Evolutionary conservation across 2,888 invertebrate species (phyloP).

Genomic region (Magallana nippona): DNA sequence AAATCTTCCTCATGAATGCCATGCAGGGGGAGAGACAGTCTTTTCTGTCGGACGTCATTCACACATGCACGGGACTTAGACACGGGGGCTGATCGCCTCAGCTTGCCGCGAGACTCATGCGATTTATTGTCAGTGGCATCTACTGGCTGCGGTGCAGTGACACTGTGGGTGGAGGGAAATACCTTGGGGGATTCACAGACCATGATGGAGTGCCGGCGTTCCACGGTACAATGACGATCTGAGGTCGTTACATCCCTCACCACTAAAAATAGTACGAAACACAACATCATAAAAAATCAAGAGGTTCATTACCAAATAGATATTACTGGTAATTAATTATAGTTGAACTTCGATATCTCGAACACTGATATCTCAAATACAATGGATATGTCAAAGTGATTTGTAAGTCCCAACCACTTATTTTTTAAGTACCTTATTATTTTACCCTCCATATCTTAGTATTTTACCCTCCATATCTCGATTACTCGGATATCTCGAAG

Average conservation of each 20-base stretch:
- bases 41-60: conserved; percentile 46
- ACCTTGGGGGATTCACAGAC: conserved; percentile 52
- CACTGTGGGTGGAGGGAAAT: conserved; percentile 44
- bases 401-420: too few relatives aligned
- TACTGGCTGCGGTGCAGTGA: background rate
- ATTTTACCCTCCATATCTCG: too few relatives aligned
- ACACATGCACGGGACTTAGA: conserved; percentile 49
- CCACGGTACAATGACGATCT: conserved; percentile 39
- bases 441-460: too few relatives aligned
- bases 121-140: conserved; percentile 4
- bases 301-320: background rate
- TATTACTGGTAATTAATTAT: too few relatives aligned
- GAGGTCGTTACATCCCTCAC: conserved; percentile 46
- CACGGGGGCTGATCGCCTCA: conserved; percentile 42
- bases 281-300: background rate
- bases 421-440: too few relatives aligned
- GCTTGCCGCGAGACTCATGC: conserved; percentile 46
- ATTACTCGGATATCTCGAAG: too few relatives aligned
- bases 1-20: conserved; percentile 43
- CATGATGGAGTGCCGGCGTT: conserved; percentile 48
- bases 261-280: conserved; percentile 43
- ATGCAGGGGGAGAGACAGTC: conserved; percentile 51
- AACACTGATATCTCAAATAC: too few relatives aligned
- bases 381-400: too few relatives aligned
- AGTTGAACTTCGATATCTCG: too few relatives aligned